Conservation (phyloP, 1,140 invertebrate species). For the Scylla paramamosain region DNA sequence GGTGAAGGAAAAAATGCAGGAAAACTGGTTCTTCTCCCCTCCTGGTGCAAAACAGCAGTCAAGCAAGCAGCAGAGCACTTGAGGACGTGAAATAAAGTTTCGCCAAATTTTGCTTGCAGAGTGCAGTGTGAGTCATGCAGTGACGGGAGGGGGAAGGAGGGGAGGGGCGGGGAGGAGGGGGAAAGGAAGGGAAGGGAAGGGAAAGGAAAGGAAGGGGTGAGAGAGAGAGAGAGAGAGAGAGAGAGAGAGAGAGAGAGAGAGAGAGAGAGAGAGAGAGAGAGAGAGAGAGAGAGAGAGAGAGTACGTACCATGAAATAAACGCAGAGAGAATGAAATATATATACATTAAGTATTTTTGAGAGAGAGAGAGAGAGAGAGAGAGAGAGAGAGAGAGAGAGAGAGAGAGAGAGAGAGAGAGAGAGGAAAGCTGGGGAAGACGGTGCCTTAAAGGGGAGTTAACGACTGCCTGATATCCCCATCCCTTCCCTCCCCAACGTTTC, state of each 20-base stretch:
- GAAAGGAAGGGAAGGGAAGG: no score
- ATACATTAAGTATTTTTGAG: no score
- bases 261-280: no score
- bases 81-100: background rate
- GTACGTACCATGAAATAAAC: no score
- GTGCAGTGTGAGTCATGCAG: background rate
- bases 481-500: background rate
- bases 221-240: no score
- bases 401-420: no score
- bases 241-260: background rate
- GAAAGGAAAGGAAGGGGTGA: no score
- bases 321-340: no score
- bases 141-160: background rate
- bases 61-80: background rate
- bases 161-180: background rate
- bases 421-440: background rate
- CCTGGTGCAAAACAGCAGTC: background rate
- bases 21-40: background rate
- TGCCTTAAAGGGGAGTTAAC: conserved; percentile 21
- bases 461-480: background rate
- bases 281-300: no score
- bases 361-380: no score
- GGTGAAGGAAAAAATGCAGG: background rate
- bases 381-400: no score
- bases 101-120: background rate